phyloP scores from a whole-genome alignment of 2,888 invertebrate species.

The Philaethria dido region DNA sequence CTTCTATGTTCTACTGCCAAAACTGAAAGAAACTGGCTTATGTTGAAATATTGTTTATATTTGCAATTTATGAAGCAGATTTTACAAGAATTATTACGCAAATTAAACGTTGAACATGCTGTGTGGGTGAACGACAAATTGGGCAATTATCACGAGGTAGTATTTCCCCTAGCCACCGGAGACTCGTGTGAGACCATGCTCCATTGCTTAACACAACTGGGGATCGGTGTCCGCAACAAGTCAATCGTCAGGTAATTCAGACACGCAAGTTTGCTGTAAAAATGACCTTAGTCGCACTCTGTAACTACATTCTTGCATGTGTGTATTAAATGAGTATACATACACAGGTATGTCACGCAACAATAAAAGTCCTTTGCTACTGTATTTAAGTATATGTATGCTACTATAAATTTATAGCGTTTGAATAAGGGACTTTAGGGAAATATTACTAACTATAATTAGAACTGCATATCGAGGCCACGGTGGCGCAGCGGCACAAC shows the following conservation, averaged over 20 bases:
- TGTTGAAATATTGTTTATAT: neutral
- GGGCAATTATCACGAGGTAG: conserved; percentile 87
- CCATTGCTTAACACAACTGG: conserved; percentile 88
- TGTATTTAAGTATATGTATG: neutral
- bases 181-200: conserved; percentile 89
- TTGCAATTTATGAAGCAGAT: conserved; percentile 73
- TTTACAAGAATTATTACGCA: conserved; percentile 86
- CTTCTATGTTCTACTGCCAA: too few relatives aligned
- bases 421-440: neutral
- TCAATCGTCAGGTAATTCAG: conserved; percentile 87
- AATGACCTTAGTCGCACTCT: neutral
- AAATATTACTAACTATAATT: neutral
- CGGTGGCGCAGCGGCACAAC: too few relatives aligned
- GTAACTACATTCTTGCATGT: conserved; percentile 14
- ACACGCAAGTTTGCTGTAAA: conserved; percentile 28
- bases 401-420: neutral
- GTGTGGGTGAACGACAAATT: conserved; percentile 88
- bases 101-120: conserved; percentile 87
- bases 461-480: too few relatives aligned
- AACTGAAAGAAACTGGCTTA: neutral
- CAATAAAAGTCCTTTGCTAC: neutral
- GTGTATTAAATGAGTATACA: neutral
- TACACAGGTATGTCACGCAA: neutral
- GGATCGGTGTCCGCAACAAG: conserved; percentile 87
- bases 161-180: conserved; percentile 87